phyloP scores from a whole-genome alignment of 2,888 invertebrate genomes.

The Seladonia tumulorum region DNA sequence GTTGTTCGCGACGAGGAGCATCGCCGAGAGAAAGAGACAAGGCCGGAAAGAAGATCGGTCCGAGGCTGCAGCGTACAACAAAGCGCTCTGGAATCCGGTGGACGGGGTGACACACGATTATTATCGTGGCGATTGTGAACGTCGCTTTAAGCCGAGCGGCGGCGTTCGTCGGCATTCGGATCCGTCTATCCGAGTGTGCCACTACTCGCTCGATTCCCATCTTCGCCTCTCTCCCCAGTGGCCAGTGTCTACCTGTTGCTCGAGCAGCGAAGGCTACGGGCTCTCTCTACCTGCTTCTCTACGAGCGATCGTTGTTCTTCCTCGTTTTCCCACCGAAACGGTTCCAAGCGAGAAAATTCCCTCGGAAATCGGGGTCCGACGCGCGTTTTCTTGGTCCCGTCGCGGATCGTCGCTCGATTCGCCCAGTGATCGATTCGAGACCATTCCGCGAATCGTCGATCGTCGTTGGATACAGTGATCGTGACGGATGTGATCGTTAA shows the following conservation, averaged over 20 bases:
- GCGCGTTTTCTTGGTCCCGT: neutral
- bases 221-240: constrained; percentile 63
- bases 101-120: neutral
- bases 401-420: neutral
- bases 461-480: constrained; percentile 24
- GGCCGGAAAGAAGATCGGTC: neutral
- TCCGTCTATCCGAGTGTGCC: constrained; percentile 67
- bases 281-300: constrained; percentile 52
- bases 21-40: neutral
- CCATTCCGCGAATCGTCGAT: constrained; percentile 32
- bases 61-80: neutral
- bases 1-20: neutral
- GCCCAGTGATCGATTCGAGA: neutral
- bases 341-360: neutral
- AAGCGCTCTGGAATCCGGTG: neutral
- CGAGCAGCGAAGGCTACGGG: constrained; percentile 67
- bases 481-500: constrained; percentile 33
- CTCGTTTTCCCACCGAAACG: neutral
- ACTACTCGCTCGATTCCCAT: constrained; percentile 68
- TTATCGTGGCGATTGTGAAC: constrained; percentile 35
- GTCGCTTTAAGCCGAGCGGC: constrained; percentile 38
- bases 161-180: constrained; percentile 67
- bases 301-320: constrained; percentile 21
- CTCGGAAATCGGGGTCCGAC: neutral
- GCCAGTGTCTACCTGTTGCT: constrained; percentile 80